These are phyloP conservation scores for Dicrurus megarhynchus DNA, from an alignment of 2,113 vertebrate genomes.

Conservation along the genomic window DNA sequence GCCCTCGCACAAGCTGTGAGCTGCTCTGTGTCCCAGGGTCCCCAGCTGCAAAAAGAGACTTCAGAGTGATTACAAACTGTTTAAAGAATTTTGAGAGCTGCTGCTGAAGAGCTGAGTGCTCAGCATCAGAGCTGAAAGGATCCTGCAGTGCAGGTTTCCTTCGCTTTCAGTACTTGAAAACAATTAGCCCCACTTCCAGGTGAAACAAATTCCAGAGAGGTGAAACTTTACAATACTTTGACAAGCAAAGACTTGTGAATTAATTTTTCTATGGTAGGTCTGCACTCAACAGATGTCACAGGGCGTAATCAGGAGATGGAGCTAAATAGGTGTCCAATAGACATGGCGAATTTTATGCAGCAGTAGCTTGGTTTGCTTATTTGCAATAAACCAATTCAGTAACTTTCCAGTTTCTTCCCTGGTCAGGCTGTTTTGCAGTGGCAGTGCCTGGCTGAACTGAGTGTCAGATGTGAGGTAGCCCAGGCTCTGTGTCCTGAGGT, in stretches of 20 bases:
- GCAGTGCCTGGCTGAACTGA: not conserved
- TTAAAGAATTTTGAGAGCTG: not conserved
- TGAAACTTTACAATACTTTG: not conserved
- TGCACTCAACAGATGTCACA: rapidly evolving
- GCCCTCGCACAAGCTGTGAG: not conserved
- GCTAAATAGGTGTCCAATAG: not conserved
- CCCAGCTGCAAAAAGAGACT: not conserved
- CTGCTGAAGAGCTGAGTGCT: not conserved
- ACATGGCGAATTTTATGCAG: not conserved
- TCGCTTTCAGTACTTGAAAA: not conserved
- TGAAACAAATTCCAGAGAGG: not conserved
- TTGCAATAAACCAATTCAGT: not conserved
- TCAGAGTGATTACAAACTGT: not conserved
- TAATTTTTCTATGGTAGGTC: not conserved
- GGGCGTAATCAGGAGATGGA: not conserved
- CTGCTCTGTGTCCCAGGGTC: rapidly evolving
- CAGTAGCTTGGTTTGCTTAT: not conserved
- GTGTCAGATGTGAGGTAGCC: rapidly evolving
- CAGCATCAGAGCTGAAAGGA: not conserved
- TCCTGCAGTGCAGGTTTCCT: not conserved
- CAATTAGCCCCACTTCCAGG: not conserved
- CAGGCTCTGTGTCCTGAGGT: not conserved
- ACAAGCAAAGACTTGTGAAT: not conserved
- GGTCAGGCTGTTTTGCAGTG: not conserved
- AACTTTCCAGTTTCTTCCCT: rapidly evolving